These are phyloP conservation scores for Chalcis sispes DNA, from an alignment of 2,888 invertebrate species.

Conservation along the genomic window DNA sequence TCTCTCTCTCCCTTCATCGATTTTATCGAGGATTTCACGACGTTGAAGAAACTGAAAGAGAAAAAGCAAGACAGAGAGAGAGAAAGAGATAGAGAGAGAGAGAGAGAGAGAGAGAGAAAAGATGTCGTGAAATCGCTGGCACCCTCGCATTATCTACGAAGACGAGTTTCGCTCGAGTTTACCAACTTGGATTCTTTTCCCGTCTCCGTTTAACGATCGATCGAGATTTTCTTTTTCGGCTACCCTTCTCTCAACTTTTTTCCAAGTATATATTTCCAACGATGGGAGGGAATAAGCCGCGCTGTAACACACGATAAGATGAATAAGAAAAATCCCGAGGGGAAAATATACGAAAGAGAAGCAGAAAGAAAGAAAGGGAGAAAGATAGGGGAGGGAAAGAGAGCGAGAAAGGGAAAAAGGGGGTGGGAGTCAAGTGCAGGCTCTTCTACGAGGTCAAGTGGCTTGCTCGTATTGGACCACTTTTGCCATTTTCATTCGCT, in stretches of 20 bases:
- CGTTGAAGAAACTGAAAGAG: too few relatives aligned
- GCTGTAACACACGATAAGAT: too few relatives aligned
- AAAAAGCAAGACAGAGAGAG: too few relatives aligned
- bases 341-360: too few relatives aligned
- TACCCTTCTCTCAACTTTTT: too few relatives aligned
- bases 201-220: too few relatives aligned
- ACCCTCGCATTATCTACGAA: not conserved
- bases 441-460: conserved; percentile 31
- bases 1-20: conserved; percentile 43
- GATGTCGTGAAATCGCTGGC: not conserved
- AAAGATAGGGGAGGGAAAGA: not conserved
- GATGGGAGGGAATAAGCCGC: too few relatives aligned
- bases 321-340: too few relatives aligned
- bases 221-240: not conserved
- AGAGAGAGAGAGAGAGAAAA: too few relatives aligned
- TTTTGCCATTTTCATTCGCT: not conserved
- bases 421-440: conserved; percentile 29
- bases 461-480: conserved; percentile 11
- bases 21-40: conserved; percentile 42
- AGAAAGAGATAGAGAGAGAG: too few relatives aligned
- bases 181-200: not conserved
- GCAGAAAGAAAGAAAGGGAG: too few relatives aligned
- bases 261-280: too few relatives aligned
- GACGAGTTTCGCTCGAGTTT: not conserved
- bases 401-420: not conserved